phyloP scores from a whole-genome alignment of 2,888 invertebrate species.

The Hedychridium roseum region DNA sequence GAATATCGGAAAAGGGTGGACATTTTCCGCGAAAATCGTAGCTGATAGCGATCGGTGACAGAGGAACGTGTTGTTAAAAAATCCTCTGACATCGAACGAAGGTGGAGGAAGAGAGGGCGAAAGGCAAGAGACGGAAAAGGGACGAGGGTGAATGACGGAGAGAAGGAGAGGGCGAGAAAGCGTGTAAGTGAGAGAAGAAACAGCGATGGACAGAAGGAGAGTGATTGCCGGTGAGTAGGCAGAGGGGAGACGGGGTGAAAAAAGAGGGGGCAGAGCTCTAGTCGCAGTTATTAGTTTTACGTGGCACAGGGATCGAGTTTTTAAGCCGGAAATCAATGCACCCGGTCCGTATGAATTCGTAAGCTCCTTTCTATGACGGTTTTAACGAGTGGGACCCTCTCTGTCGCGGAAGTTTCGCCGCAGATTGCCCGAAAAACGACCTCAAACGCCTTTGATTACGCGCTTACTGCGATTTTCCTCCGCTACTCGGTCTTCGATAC shows the following conservation, averaged over 20 bases:
- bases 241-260: neutral
- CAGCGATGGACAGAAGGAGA: conserved; percentile 1
- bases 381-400: conserved; percentile 43
- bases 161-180: neutral
- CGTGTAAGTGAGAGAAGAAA: too few species aligned
- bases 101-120: conserved; percentile 13
- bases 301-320: conserved; percentile 12
- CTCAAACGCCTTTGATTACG: too few species aligned
- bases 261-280: conserved; percentile 33
- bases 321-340: conserved; percentile 46
- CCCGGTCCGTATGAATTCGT: conserved; percentile 43
- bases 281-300: too few species aligned
- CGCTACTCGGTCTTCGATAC: too few species aligned
- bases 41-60: too few species aligned
- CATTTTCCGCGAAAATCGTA: too few species aligned
- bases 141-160: conserved; percentile 17
- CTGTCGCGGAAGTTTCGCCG: conserved; percentile 39
- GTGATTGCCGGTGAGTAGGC: too few species aligned
- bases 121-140: neutral
- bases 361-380: conserved; percentile 43
- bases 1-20: too few species aligned
- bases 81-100: conserved; percentile 37
- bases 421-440: conserved; percentile 9
- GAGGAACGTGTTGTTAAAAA: too few species aligned
- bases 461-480: too few species aligned